These are phyloP conservation scores for Drosophila kanekoi DNA, from an alignment of 2,888 invertebrate genomes.

Conservation along the genomic window DNA sequence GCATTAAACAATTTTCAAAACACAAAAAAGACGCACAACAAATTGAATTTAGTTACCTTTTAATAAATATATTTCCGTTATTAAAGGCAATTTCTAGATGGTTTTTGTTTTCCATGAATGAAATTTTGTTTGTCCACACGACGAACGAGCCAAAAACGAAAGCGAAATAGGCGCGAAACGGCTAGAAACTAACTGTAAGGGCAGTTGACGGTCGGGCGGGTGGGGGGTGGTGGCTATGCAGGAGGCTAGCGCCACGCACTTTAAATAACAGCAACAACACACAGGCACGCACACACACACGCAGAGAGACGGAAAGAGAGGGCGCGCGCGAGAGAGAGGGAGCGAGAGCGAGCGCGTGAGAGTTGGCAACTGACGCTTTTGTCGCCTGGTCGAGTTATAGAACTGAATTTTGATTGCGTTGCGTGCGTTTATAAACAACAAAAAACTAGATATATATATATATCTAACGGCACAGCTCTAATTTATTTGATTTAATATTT, in stretches of 20 bases:
- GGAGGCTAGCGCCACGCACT: slow-evolving; percentile 55
- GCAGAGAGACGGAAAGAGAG: slow-evolving; percentile 22
- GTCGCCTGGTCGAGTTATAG: slow-evolving; percentile 36
- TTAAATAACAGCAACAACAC: slow-evolving; percentile 57
- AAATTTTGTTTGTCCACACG: slow-evolving; percentile 57
- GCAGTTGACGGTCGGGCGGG: slow-evolving; percentile 11
- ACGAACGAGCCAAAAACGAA: slow-evolving; percentile 26
- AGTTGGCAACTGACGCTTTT: slow-evolving; percentile 34
- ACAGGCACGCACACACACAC: slow-evolving; percentile 26
- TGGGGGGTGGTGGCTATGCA: slow-evolving; percentile 30
- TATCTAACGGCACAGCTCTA: slow-evolving; percentile 29
- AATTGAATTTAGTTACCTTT: slow-evolving; percentile 81
- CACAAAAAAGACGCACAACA: not conserved
- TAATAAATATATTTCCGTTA: slow-evolving; percentile 85
- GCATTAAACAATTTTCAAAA: not conserved
- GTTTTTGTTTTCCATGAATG: slow-evolving; percentile 85
- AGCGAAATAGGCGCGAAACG: slow-evolving; percentile 71
- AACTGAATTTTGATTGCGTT: slow-evolving; percentile 50
- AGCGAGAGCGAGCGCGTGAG: slow-evolving; percentile 14
- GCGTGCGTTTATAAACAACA: slow-evolving; percentile 44
- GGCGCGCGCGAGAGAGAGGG: slow-evolving; percentile 6
- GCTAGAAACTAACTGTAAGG: slow-evolving; percentile 13
- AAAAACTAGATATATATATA: slow-evolving; percentile 7
- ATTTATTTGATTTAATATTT: slow-evolving; percentile 15
- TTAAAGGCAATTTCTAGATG: slow-evolving; percentile 85